Percentiles rank a stretch among this genome's conserved stretches.
phyloP scores from a whole-genome alignment of 1,140 invertebrate species.

The Heterodera schachtii region DNA sequence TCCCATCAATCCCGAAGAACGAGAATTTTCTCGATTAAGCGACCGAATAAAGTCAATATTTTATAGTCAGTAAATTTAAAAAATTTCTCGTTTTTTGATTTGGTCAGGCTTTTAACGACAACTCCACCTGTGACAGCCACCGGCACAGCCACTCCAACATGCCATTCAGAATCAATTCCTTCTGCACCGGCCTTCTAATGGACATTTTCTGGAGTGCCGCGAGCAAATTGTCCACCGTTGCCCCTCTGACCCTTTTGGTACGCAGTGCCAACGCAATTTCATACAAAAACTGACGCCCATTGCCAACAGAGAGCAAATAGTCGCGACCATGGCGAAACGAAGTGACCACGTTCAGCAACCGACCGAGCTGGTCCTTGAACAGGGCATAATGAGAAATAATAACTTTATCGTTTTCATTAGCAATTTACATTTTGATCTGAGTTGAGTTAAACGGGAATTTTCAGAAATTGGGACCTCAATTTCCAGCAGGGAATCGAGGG shows the following conservation, averaged over 20 bases:
- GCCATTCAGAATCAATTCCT: conserved; percentile 51
- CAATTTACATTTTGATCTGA: too few relatives aligned
- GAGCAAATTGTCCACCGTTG: conserved; percentile 48
- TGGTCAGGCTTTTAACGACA: too few relatives aligned
- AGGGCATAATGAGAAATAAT: neutral
- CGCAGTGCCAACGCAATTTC: conserved; percentile 52
- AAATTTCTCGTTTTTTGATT: too few relatives aligned
- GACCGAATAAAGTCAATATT: too few relatives aligned
- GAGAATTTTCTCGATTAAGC: too few relatives aligned
- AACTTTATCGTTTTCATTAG: too few relatives aligned
- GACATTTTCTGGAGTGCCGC: conserved; percentile 55
- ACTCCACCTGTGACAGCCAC: conserved; percentile 16
- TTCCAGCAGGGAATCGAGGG: too few relatives aligned
- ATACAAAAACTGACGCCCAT: conserved; percentile 50
- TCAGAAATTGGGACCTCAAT: too few relatives aligned
- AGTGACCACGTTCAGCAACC: conserved; percentile 52
- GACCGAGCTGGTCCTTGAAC: conserved; percentile 49
- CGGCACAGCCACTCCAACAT: conserved; percentile 56
- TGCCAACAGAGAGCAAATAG: conserved; percentile 43
- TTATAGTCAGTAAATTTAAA: too few relatives aligned
- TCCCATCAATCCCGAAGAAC: too few relatives aligned
- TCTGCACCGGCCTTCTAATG: conserved; percentile 49
- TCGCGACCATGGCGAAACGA: conserved; percentile 53
- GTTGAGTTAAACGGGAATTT: too few relatives aligned
- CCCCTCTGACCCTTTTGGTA: conserved; percentile 37